A percentile compares a stretch with the other conserved stretches of the same genome.
phyloP scores from a whole-genome alignment of 2,113 vertebrate genomes.

The Indri indri region DNA sequence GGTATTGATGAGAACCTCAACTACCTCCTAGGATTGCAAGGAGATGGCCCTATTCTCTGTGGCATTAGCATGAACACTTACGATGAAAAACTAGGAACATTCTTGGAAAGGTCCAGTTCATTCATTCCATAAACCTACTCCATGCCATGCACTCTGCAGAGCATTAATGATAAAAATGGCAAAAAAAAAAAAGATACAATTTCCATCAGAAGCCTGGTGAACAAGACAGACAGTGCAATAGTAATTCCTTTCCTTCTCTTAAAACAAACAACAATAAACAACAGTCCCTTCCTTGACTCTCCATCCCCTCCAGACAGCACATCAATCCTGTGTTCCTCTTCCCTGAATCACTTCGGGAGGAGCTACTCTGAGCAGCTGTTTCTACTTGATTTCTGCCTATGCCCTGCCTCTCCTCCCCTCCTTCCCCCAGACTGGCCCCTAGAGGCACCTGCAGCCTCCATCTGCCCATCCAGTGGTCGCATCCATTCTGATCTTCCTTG shows the following conservation, averaged over 20 bases:
- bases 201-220: background rate
- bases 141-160: background rate
- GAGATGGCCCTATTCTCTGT: background rate
- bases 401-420: no score
- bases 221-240: no score
- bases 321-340: background rate
- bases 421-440: background rate
- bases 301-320: rapidly evolving
- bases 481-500: background rate
- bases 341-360: background rate
- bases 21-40: background rate
- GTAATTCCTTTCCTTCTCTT: background rate
- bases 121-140: background rate
- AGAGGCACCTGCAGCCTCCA: no score
- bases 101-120: background rate
- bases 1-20: background rate
- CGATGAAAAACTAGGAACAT: background rate
- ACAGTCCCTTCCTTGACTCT: no score
- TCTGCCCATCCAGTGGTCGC: no score
- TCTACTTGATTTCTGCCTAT: background rate
- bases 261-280: background rate
- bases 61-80: background rate
- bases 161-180: background rate
- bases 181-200: background rate
- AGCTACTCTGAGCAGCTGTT: no score